Conservation (phyloP, 2,797 vertebrate genomes). For the Erithacus rubecula region DNA sequence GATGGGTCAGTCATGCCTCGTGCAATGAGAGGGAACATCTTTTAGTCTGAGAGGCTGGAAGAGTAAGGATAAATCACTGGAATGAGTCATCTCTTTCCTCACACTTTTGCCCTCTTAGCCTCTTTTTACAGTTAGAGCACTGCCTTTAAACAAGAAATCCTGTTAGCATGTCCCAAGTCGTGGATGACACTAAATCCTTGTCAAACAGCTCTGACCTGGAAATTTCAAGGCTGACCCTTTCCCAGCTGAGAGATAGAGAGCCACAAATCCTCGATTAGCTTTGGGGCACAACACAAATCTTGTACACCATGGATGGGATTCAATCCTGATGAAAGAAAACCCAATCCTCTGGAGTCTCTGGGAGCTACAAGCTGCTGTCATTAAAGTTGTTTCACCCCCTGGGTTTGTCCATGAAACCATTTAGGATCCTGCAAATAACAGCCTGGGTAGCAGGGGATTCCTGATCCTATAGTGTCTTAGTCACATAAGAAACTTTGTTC, state of each 20-base stretch:
- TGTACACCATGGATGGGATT: background rate
- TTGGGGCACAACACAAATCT: background rate
- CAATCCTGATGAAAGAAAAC: background rate
- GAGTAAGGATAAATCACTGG: background rate
- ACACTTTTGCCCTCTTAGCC: slow-evolving; percentile 11
- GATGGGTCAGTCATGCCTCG: background rate
- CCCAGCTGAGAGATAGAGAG: background rate
- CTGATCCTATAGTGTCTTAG: background rate
- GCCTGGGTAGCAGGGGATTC: background rate
- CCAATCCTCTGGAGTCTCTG: background rate
- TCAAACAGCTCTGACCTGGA: slow-evolving; percentile 51
- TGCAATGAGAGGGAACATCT: background rate
- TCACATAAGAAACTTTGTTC: background rate
- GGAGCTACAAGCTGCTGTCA: background rate
- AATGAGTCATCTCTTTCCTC: background rate
- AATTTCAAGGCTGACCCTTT: slow-evolving; percentile 50
- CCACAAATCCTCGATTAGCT: slow-evolving; percentile 19
- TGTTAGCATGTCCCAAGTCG: background rate
- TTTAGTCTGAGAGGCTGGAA: background rate
- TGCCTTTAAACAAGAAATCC: slow-evolving; percentile 28
- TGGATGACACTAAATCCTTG: slow-evolving; percentile 51
- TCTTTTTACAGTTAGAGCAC: background rate
- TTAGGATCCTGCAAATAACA: background rate
- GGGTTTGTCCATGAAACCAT: background rate
- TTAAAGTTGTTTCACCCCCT: background rate